Base-by-base conservation (phyloP, 2,888 invertebrate species). In the Euplagia quadripunctaria region DNA sequence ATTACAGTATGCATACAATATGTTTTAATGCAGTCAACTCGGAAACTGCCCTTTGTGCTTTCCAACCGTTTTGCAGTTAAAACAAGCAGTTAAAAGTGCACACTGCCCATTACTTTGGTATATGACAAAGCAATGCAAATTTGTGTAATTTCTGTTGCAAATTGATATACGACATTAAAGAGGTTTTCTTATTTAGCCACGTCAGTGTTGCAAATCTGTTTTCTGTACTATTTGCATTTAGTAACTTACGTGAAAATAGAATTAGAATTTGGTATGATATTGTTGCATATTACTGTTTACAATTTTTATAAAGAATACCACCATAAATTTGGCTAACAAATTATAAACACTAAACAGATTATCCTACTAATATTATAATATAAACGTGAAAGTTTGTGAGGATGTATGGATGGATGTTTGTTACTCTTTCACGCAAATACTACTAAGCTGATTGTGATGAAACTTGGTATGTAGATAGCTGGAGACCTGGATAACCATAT, bases 51-150 rank as follows among this genome's bases (percentile, higher is more conserved):
- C 80, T 74, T 4, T 82, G 68, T 49, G 69, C 66, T 46, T 76
- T 74, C 31, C 73, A 77, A 49, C 58, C 58, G 64, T 77, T 81
- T 76, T 70, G 64, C 51, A 61, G 49, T 72, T 68, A 78, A 81
- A 79, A 71, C 31, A 65, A 64, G 65, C 63, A 46, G 63, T 74
- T 68, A 80, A 81, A 82, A 83, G 46, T 42, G 65, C 67, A 73
- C 67, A 81, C 58, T 42, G 63, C 65, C 73, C 66, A 73, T 78
- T 79, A 78, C 69, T 73, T 75, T 68, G 67, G 51, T 4, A 73
- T 74, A 81, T 76, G 73, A 72, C 71, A 81, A 80, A 77, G 80
- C 71, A 51, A 83, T 83, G 79, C 75, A 76, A 82, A 82, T 77
- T 68, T 72, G 70, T 67, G 68, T 79, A 79, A 81, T 81, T 84